Evolutionary conservation across 2,113 vertebrate species (phyloP).

Genomic region (Pluvialis apricaria): DNA sequence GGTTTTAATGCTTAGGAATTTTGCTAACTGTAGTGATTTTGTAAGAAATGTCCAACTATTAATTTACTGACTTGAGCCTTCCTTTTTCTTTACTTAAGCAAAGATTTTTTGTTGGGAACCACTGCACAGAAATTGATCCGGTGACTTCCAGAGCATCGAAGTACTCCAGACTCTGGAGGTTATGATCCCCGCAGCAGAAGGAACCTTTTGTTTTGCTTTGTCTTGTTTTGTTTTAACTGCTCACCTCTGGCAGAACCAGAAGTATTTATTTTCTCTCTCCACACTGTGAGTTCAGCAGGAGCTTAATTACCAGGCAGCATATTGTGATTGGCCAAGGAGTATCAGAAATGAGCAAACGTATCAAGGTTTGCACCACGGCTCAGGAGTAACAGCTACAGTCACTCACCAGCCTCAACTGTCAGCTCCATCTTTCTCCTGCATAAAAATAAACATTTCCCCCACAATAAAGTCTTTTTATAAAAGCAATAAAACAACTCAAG

Average conservation of each 20-base stretch:
- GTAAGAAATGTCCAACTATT: background rate
- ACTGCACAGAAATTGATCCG: background rate
- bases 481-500: constrained; percentile 76
- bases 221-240: constrained; percentile 25
- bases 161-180: background rate
- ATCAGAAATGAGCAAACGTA: constrained; percentile 56
- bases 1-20: background rate
- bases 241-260: constrained; percentile 49
- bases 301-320: constrained; percentile 34
- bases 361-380: constrained; percentile 8
- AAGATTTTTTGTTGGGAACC: background rate
- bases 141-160: background rate
- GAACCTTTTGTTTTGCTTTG: background rate
- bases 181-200: background rate
- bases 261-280: constrained; percentile 52
- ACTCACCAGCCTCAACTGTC: constrained; percentile 71
- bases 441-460: constrained; percentile 77
- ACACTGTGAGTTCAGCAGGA: constrained; percentile 13
- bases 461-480: constrained; percentile 77
- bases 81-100: background rate
- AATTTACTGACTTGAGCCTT: background rate
- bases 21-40: background rate
- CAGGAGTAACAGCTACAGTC: constrained; percentile 63
- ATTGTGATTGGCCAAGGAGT: constrained; percentile 33
- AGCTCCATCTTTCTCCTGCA: constrained; percentile 67